Base-by-base conservation (phyloP, 2,888 invertebrate species). In the Petrophora chlorosata region DNA sequence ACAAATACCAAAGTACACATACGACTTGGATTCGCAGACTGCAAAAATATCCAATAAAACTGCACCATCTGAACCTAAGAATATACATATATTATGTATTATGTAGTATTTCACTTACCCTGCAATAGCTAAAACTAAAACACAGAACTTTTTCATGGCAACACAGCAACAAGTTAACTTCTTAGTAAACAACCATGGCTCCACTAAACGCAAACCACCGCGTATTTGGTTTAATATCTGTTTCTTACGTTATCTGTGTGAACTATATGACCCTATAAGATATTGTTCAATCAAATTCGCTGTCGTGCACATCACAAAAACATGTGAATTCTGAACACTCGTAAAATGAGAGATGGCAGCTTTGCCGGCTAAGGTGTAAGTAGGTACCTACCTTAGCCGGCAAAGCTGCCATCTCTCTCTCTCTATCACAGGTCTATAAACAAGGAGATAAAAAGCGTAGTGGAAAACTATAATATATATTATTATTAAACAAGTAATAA, bases 251-350 rank as follows among this genome's bases (percentile, higher is more conserved):
- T 81, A 83, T 81, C 82, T 64, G 47, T 60, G 64, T 83, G 83
- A 84, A 82, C 83, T 73, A 38, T 61, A 50, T 80, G 82, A 84
- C 76, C 83, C 73, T 74, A 50, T 52, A 44, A 35, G 41, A 54
- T 41, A 60, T 39, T 58, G 42, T 39, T 65, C 53, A 65, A 45
- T 58, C 44, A 63, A 67, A 64, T 67, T 63, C 53, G 57, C 59
- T 49, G 9, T 33, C 28, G 28, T 33, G 12, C 17, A 10, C 3
- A 9, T 25, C 33, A 41, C 9, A 36, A 52, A 34, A 43, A 53
- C 22, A 15, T 34, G 30, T 36, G 50, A 30, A 35, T 28, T 19
- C 13, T n/a, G 1, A n/a, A 1, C 15, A 29, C 10, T 14, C 10
- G 15, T 12, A 13, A 4, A 9, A 1, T n/a, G 7, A 13, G 8